A percentile compares a stretch with the other conserved stretches of the same genome.
These are phyloP conservation scores for Seira sanloemensis DNA, from an alignment of 2,888 invertebrate genomes.

Conservation along the genomic window DNA sequence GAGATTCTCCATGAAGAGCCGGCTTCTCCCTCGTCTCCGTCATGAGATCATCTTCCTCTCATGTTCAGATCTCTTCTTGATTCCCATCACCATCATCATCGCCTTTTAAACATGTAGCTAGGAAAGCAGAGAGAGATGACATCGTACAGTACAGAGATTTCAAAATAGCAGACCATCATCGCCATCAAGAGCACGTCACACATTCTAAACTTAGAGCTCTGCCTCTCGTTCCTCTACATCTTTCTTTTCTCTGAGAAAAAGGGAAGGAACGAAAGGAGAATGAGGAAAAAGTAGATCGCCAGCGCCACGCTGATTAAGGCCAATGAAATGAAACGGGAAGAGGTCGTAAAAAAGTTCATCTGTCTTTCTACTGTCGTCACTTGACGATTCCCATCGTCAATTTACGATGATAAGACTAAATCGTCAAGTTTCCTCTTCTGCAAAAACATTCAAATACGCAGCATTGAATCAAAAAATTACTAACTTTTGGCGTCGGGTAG, in stretches of 20 bases:
- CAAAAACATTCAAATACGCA: too few species aligned
- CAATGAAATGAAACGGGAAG: background rate
- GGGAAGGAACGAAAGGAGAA: background rate
- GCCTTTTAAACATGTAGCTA: background rate
- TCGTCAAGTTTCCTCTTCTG: too few species aligned
- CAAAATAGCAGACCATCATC: background rate
- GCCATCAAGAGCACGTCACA: background rate
- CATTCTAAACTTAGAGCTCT: background rate
- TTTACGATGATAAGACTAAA: too few species aligned
- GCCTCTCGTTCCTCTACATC: background rate
- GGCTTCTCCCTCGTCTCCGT: conserved; percentile 20
- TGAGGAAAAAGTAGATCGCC: background rate
- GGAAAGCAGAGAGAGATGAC: background rate
- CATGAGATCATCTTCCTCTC: background rate
- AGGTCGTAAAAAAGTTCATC: background rate
- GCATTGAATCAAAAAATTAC: too few species aligned
- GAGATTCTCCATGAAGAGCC: conserved; percentile 62
- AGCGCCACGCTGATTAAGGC: background rate
- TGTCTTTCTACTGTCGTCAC: background rate
- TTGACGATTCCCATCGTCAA: too few species aligned
- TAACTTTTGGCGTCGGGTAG: too few species aligned
- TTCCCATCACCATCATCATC: background rate
- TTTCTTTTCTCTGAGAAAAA: background rate
- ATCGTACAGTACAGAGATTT: background rate
- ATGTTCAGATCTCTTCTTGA: background rate